phyloP scores from a whole-genome alignment of 1,140 invertebrate species.

The Drosophila serrata region DNA sequence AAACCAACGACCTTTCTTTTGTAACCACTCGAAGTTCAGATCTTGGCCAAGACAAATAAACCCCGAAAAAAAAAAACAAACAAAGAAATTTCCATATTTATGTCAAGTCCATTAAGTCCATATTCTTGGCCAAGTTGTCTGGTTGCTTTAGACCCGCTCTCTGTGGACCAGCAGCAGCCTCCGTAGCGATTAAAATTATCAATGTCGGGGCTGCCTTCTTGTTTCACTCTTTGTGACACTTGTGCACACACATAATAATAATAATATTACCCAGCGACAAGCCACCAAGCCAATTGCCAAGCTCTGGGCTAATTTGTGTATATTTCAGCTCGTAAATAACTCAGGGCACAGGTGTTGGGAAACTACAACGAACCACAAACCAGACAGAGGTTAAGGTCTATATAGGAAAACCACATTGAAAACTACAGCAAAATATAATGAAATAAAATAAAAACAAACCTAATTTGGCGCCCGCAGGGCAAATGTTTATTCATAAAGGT shows the following conservation, averaged over 20 bases:
- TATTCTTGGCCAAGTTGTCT: constrained; percentile 44
- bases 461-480: constrained; percentile 34
- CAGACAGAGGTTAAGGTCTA: constrained; percentile 47
- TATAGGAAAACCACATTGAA: constrained; percentile 18
- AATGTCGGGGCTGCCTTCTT: constrained; percentile 60
- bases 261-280: constrained; percentile 49
- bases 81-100: constrained; percentile 63
- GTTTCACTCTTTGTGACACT: constrained; percentile 55
- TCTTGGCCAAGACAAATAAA: constrained; percentile 30
- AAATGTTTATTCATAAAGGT: constrained; percentile 51
- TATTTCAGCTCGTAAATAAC: constrained; percentile 53
- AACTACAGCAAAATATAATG: not conserved
- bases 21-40: constrained; percentile 21
- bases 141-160: constrained; percentile 12
- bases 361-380: constrained; percentile 29
- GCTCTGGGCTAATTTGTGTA: constrained; percentile 67
- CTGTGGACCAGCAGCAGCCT: constrained; percentile 62
- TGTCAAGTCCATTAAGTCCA: constrained; percentile 74
- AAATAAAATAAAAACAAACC: constrained; percentile 53
- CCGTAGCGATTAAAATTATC: constrained; percentile 66
- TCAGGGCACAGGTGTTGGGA: constrained; percentile 56
- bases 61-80: constrained; percentile 45
- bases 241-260: constrained; percentile 62
- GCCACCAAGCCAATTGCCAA: constrained; percentile 59
- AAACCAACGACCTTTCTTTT: constrained; percentile 39